These are phyloP conservation scores for Ctenomys sociabilis DNA, from an alignment of 2,113 vertebrate species.

Conservation along the genomic window DNA sequence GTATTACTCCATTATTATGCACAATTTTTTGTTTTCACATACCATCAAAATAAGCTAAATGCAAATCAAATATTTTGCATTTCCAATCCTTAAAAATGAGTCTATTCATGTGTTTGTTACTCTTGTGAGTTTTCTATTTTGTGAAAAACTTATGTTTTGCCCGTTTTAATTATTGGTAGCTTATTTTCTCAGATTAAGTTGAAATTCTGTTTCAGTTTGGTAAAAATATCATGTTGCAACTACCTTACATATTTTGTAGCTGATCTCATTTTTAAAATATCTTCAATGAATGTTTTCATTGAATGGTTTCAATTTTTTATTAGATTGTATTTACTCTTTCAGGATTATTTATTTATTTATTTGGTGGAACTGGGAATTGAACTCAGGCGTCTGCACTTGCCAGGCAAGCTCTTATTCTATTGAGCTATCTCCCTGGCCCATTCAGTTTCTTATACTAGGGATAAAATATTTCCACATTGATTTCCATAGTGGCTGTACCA, in stretches of 20 bases:
- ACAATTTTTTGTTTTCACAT: neutral
- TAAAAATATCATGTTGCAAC: neutral
- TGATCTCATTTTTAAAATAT: neutral
- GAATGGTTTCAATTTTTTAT: too few species aligned
- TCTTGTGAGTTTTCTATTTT: neutral
- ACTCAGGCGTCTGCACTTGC: too few species aligned
- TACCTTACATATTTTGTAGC: neutral
- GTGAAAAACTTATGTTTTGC: neutral
- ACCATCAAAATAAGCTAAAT: neutral
- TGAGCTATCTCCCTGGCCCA: too few species aligned
- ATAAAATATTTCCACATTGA: too few species aligned
- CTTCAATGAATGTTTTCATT: too few species aligned
- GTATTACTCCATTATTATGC: neutral
- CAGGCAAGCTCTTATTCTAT: too few species aligned
- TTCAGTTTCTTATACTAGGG: too few species aligned
- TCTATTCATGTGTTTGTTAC: neutral
- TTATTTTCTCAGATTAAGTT: constrained; percentile 6
- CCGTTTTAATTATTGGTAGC: neutral
- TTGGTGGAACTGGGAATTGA: too few species aligned
- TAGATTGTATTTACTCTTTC: too few species aligned
- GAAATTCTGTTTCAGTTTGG: constrained; percentile 26
- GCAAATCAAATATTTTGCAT: neutral
- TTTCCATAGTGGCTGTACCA: too few species aligned
- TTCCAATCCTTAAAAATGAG: constrained; percentile 28
- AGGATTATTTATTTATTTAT: too few species aligned